These are phyloP conservation scores for cattle (Bos taurus) DNA, from an alignment of 2,113 vertebrate species.

Conservation along the genomic window ARS-UCD2.0 NC_037351.1:32264001-32264500, in stretches of 20 bases:
- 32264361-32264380: not conserved
- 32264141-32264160: not conserved
- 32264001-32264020: not conserved
- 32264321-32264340: not conserved
- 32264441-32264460: not conserved
- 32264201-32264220: not conserved
- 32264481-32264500: not conserved
- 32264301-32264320: no score
- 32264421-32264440: not conserved
- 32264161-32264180: not conserved
- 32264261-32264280: not conserved
- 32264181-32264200: not conserved
- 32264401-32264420: not conserved
- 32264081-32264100: not conserved
- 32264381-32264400: not conserved
- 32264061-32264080: not conserved
- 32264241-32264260: not conserved
- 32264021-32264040: not conserved
- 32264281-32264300: no score
- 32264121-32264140: not conserved
- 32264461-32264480: not conserved
- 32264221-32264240: not conserved
- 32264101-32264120: not conserved
- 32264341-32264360: not conserved
- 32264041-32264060: not conserved